These are phyloP conservation scores for Anser cygnoides DNA, from an alignment of 2,113 vertebrate genomes.

Conservation along the genomic window DNA sequence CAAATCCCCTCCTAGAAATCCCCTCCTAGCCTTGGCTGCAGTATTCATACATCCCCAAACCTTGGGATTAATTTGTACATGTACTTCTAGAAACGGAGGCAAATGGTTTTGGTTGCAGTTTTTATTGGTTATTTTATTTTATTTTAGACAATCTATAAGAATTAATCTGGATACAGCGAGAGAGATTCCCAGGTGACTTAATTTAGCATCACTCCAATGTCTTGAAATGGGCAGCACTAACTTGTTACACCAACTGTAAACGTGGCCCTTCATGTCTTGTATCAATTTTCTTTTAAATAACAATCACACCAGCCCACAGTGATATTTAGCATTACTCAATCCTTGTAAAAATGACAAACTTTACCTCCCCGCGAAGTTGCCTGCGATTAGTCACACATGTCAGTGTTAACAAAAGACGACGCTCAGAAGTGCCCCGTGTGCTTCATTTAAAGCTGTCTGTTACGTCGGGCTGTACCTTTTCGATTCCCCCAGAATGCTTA, in stretches of 20 bases:
- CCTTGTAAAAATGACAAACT: slow-evolving; percentile 18
- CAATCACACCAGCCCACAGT: slow-evolving; percentile 10
- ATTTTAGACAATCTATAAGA: background rate
- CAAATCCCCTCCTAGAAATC: background rate
- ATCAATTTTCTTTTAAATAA: background rate
- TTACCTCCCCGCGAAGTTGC: background rate
- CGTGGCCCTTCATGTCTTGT: background rate
- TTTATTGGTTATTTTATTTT: background rate
- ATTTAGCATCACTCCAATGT: background rate
- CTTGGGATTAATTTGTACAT: background rate
- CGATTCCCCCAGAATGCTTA: slow-evolving; percentile 6
- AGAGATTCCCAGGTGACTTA: background rate
- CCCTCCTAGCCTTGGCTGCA: background rate
- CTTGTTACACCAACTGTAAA: background rate
- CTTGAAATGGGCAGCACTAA: background rate
- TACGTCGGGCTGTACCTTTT: background rate
- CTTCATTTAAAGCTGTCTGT: slow-evolving; percentile 8
- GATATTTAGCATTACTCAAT: background rate
- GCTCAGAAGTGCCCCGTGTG: slow-evolving; percentile 11
- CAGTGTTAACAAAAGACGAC: slow-evolving; percentile 3
- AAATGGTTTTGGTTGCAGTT: background rate
- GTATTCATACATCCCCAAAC: background rate
- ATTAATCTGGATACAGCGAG: background rate
- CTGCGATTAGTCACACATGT: slow-evolving; percentile 5
- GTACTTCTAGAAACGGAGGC: background rate